Conservation (phyloP, 2,113 vertebrate species). For the Gambusia holbrooki region DNA sequence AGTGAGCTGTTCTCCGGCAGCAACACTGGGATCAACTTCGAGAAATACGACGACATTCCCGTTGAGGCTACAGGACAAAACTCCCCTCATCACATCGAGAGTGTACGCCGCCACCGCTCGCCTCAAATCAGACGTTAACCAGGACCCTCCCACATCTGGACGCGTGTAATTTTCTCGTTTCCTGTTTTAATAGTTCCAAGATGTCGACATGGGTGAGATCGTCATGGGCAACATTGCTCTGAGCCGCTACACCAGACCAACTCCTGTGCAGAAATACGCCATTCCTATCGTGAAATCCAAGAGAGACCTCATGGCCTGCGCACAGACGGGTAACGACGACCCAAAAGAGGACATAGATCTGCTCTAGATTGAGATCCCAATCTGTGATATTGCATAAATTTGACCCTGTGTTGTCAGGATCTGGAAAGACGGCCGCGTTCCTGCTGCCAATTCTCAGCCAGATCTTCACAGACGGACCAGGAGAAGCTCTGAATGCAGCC, state of each 20-base stretch:
- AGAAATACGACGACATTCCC: conserved; percentile 98
- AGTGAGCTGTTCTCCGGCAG: conserved; percentile 95
- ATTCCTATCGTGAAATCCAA: conserved; percentile 98
- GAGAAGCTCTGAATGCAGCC: conserved; percentile 89
- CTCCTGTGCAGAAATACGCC: conserved; percentile 97
- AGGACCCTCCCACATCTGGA: not conserved
- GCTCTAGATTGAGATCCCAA: not conserved
- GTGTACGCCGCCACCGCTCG: conserved; percentile 79
- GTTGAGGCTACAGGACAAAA: conserved; percentile 96
- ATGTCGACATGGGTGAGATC: conserved; percentile 97
- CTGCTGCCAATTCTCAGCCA: conserved; percentile 95
- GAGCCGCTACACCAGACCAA: conserved; percentile 93
- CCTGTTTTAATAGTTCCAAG: conserved; percentile 86
- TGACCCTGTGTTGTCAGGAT: conserved; percentile 75
- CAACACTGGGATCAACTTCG: conserved; percentile 98
- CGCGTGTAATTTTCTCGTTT: not conserved
- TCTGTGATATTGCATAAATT: not conserved
- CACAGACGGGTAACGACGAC: conserved; percentile 87
- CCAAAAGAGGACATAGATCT: not conserved
- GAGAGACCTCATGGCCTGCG: conserved; percentile 97
- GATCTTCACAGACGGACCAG: conserved; percentile 94
- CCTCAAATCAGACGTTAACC: not conserved
- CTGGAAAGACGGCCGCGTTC: conserved; percentile 96
- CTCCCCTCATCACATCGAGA: conserved; percentile 95
- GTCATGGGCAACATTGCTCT: conserved; percentile 96